Evolutionary conservation across 2,888 invertebrate species (phyloP), one percentile per base, ranked within the genome.

Genomic region (Scotopteryx bipunctaria): DNA sequence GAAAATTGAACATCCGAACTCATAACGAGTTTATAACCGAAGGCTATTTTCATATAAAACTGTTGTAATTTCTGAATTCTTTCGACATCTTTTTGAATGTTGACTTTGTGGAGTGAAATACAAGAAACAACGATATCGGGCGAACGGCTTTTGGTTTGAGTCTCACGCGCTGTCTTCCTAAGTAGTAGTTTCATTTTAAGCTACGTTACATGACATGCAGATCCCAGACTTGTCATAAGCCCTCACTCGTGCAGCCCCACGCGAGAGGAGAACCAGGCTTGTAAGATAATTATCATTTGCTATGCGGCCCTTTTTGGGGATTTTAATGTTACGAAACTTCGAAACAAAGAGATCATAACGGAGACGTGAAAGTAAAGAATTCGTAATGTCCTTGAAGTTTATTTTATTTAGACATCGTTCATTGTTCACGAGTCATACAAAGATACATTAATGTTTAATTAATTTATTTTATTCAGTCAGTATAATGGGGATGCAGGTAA

Each of bases 231-330:
- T n/a, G n/a, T n/a, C n/a, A n/a, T n/a, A n/a, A n/a, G n/a, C n/a
- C n/a, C n/a, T n/a, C n/a, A n/a, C n/a, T n/a, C n/a, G n/a, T n/a
- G n/a, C n/a, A n/a, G n/a, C n/a, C n/a, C n/a, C n/a, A n/a, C n/a
- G n/a, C n/a, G n/a, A 9, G 33, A 14, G 37, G 3, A 36, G 32
- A 33, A n/a, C 33, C 15, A 49, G 40, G 38, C 38, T 44, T 40
- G 33, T n/a, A n/a, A 25, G 9, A 25, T 1, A 4, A 2, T 32
- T 42, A 31, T 32, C 27, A 42, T 37, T 47, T 37, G 32, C 27
- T 45, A 43, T 16, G 17, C 6, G 1, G 16, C 35, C 36, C 35
- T 21, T 45, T 46, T 46, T 32, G 25, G 9, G 14, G 17, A 32
- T 16, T 41, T 15, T 9, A 32, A 32, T 32, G 9, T 42, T 23